Conservation (phyloP, 1,140 invertebrate species). For the Nylanderia fulva region DNA sequence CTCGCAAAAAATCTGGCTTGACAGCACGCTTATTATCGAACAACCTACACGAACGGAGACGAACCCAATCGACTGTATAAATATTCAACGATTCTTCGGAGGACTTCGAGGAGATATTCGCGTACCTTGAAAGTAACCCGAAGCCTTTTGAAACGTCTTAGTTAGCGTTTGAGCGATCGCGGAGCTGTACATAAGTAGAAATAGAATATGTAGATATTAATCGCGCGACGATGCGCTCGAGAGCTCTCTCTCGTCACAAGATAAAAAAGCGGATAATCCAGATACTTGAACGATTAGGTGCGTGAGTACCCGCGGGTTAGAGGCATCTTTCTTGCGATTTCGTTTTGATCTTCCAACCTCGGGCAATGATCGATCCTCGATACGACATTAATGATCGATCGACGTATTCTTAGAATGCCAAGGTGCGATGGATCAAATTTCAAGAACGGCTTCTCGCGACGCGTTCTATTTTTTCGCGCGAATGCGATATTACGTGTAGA, state of each 20-base stretch:
- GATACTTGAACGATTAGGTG: slow-evolving; percentile 45
- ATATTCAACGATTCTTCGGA: slow-evolving; percentile 53
- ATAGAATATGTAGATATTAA: slow-evolving; percentile 34
- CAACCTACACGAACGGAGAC: neutral
- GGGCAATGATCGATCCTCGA: slow-evolving; percentile 35
- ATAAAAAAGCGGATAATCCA: slow-evolving; percentile 17
- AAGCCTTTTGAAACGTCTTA: slow-evolving; percentile 73
- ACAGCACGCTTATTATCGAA: neutral
- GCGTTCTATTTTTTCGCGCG: slow-evolving; percentile 23
- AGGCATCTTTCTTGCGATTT: slow-evolving; percentile 30
- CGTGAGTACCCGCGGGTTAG: neutral
- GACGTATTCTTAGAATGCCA: neutral
- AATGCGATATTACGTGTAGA: slow-evolving; percentile 36
- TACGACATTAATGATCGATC: neutral
- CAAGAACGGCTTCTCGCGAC: slow-evolving; percentile 18
- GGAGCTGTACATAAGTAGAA: slow-evolving; percentile 65
- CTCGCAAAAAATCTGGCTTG: neutral
- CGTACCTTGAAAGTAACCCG: slow-evolving; percentile 81
- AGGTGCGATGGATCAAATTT: neutral
- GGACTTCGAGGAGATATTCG: slow-evolving; percentile 72
- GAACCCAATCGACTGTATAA: slow-evolving; percentile 25
- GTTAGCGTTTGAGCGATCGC: slow-evolving; percentile 62
- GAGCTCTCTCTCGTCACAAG: neutral
- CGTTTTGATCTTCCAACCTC: slow-evolving; percentile 11
- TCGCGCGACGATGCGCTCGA: neutral